Evolutionary conservation across 2,113 vertebrate genomes (phyloP).

Genomic region (Tetraodon nigroviridis): DNA sequence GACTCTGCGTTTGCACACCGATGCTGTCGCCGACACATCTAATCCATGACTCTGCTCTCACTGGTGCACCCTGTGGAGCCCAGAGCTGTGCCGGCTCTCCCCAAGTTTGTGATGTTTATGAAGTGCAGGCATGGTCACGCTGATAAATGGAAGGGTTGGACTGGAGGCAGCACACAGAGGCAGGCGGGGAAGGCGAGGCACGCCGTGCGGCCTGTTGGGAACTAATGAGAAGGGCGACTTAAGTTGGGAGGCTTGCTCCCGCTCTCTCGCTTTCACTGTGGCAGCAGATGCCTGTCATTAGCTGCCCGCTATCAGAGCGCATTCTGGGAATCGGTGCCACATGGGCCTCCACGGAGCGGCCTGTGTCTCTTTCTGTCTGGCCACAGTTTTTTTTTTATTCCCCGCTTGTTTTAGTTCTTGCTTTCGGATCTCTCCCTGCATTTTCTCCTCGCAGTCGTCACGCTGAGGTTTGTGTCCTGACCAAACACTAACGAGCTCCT

Average conservation of each 20-base stretch:
- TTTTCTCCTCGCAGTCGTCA: slow-evolving; percentile 35
- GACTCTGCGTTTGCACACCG: slow-evolving; percentile 28
- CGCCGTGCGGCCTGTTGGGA: slow-evolving; percentile 46
- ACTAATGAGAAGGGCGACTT: slow-evolving; percentile 65
- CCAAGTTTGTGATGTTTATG: slow-evolving; percentile 12
- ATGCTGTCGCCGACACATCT: slow-evolving; percentile 3
- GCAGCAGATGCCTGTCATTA: slow-evolving; percentile 71
- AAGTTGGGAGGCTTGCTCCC: slow-evolving; percentile 44
- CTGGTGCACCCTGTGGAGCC: background rate
- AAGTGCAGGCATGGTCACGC: slow-evolving; percentile 6
- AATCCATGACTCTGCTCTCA: slow-evolving; percentile 15
- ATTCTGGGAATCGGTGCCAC: slow-evolving; percentile 67
- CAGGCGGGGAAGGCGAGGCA: slow-evolving; percentile 49
- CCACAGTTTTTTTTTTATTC: slow-evolving; percentile 46
- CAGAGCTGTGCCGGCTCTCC: background rate
- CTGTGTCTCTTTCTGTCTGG: slow-evolving; percentile 54
- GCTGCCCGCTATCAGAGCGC: slow-evolving; percentile 63
- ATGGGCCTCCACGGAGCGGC: slow-evolving; percentile 45
- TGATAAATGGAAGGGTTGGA: slow-evolving; percentile 18
- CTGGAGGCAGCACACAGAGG: slow-evolving; percentile 17
- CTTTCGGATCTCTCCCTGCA: slow-evolving; percentile 20
- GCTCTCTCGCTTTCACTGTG: slow-evolving; percentile 61
- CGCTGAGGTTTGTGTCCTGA: slow-evolving; percentile 28
- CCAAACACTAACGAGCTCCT: slow-evolving; percentile 39
- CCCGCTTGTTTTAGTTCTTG: slow-evolving; percentile 37